Base-by-base conservation (phyloP, 1,140 invertebrate species). In the Papilio polyxenes region DNA sequence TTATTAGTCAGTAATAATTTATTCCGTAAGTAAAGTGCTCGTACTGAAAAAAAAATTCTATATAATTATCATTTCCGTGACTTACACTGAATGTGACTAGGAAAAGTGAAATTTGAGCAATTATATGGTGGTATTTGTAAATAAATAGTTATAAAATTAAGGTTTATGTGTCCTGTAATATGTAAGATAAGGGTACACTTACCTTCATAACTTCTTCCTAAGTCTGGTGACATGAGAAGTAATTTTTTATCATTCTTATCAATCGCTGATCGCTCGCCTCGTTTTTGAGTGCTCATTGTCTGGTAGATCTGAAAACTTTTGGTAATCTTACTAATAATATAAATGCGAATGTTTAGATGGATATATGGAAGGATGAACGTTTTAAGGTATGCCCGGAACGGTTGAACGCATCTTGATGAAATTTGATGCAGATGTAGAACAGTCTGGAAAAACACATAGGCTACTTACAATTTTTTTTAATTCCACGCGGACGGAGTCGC, bases 151-250 rank as follows among this genome's bases (percentile, higher is more conserved):
- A 2, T 44, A 44, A 44, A 44, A 44, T 44, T 44, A 44, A 44
- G 40, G 40, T 44, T 44, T 44, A 44, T 53, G 15, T 6, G 15
- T 20, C n/a, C 8, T 20, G 56, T n/a, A 59, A 37, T 15, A 15
- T 37, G 11, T 72, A 17, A 69, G 37, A 31, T 69, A 13, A 65
- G 3, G 13, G 5, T 62, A 62, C 6, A 23, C 7, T 62, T 72
- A 72, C 65, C 65, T 72, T 72, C 65, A 37, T 72, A 72, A 72
- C 13, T 72, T 15, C 31, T 72, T 40, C 65, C 65, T 13, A 72
- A 37, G 11, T 72, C 65, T 37, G 65, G 65, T 6, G 65, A 72
- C 31, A 72, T 7, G 11, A 72, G 65, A 40, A 72, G 31, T 6
- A 72, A 23, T 72, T 72, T 72, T 13, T 72, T 72, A 37, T 72